These are phyloP conservation scores for Strongylocentrotus purpuratus DNA, from an alignment of 35 echinoderm and acorn worm species.

Conservation along the genomic window DNA sequence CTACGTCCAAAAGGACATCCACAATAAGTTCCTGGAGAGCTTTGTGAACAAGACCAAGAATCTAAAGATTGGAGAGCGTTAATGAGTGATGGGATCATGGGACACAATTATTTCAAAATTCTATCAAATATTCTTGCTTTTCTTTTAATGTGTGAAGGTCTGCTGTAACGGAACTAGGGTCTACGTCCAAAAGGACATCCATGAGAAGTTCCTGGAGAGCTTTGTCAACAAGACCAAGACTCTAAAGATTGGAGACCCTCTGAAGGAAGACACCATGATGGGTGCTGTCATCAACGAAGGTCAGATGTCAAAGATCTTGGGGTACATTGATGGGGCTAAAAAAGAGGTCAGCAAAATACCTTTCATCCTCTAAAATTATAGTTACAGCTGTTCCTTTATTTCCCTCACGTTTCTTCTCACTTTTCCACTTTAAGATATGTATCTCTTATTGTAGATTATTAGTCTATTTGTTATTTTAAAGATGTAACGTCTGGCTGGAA, in stretches of 20 bases:
- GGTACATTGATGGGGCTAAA: slow-evolving; percentile 91
- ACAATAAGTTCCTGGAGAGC: slow-evolving; percentile 71
- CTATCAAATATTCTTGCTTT: background rate
- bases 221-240: slow-evolving; percentile 70
- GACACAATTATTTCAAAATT: no score
- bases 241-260: slow-evolving; percentile 84
- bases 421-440: no score
- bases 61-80: slow-evolving; percentile 74
- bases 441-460: no score
- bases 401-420: no score
- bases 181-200: slow-evolving; percentile 83
- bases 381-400: no score
- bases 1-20: no score
- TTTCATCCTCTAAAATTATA: no score
- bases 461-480: no score
- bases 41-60: slow-evolving; percentile 68
- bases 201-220: slow-evolving; percentile 78
- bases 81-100: no score
- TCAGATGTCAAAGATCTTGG: slow-evolving; percentile 78
- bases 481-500: no score
- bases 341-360: slow-evolving; percentile 63
- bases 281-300: slow-evolving; percentile 79
- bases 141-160: slow-evolving; percentile 49
- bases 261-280: slow-evolving; percentile 82
- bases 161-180: slow-evolving; percentile 95